Conservation (phyloP, 2,888 invertebrate genomes). For the Latrodectus elegans region DNA sequence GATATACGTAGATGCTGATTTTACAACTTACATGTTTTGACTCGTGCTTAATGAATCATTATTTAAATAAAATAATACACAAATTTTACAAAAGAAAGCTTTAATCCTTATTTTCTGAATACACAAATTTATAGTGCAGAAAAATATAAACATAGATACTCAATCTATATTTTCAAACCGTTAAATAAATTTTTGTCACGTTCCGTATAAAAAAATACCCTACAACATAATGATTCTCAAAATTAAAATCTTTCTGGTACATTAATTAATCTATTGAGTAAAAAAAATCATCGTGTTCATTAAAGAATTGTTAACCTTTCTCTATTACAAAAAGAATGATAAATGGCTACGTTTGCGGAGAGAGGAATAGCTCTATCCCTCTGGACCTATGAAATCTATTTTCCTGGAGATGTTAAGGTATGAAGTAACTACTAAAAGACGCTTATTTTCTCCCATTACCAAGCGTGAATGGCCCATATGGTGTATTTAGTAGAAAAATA, state of each 20-base stretch:
- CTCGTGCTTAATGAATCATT: too few species aligned
- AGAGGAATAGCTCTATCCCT: background rate
- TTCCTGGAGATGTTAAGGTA: background rate
- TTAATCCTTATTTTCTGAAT: too few species aligned
- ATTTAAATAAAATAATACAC: too few species aligned
- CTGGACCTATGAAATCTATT: conserved; percentile 3
- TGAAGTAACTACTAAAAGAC: background rate
- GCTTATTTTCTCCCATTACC: background rate
- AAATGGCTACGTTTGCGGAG: conserved; percentile 2
- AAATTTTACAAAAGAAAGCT: too few species aligned
- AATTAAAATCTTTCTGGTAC: background rate
- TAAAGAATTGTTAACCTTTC: conserved; percentile 5
- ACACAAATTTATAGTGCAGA: too few species aligned
- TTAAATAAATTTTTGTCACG: too few species aligned
- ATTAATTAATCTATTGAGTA: background rate
- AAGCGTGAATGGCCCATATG: conserved; percentile 5
- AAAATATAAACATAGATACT: too few species aligned
- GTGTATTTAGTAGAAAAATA: conserved; percentile 2
- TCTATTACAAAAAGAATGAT: conserved; percentile 5
- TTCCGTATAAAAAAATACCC: too few species aligned
- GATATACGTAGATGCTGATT: too few species aligned
- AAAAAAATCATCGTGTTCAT: background rate
- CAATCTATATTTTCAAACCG: too few species aligned
- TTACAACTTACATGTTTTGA: too few species aligned
- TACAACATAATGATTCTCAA: background rate